Evolutionary conservation across 2,888 invertebrate species (phyloP).

Genomic region (Nomada fucata): DNA sequence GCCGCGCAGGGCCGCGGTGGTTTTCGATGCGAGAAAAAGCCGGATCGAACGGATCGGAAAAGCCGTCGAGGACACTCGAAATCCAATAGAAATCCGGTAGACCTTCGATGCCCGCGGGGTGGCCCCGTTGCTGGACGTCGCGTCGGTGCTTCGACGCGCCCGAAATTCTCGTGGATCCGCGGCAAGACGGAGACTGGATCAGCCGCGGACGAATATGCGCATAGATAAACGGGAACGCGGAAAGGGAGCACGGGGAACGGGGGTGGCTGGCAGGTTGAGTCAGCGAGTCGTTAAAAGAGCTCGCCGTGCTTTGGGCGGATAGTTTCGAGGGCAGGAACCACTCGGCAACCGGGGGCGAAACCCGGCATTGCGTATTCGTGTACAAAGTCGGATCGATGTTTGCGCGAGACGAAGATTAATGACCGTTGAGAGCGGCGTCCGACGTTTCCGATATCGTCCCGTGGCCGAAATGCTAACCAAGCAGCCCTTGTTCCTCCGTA

Average conservation of each 20-base stretch:
- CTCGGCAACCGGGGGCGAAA: conserved; percentile 29
- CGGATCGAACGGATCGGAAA: not conserved
- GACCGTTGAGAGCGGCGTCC: conserved; percentile 69
- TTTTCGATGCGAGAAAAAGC: not conserved
- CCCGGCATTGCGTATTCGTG: conserved; percentile 60
- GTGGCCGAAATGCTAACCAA: conserved; percentile 33
- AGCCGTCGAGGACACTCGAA: conserved; percentile 14
- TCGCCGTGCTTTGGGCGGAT: conserved; percentile 33
- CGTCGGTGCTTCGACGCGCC: not conserved
- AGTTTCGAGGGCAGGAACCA: conserved; percentile 47
- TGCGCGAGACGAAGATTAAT: conserved; percentile 76
- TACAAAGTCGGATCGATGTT: conserved; percentile 71
- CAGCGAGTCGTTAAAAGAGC: conserved; percentile 49
- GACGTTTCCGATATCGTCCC: conserved; percentile 67
- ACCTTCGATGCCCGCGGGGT: conserved; percentile 12
- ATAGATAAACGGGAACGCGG: not conserved
- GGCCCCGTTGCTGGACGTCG: not conserved
- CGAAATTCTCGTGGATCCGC: conserved; percentile 2
- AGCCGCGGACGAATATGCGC: not conserved
- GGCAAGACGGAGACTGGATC: not conserved
- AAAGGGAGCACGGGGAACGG: too few relatives aligned
- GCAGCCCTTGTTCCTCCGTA: not conserved
- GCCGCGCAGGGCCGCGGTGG: not conserved
- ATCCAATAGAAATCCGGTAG: conserved; percentile 19
- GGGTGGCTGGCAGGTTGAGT: not conserved